Percentiles rank a stretch among this genome's conserved stretches.
Evolutionary conservation across 2,888 invertebrate genomes (phyloP).

Genomic region (Panzeria rudis): DNA sequence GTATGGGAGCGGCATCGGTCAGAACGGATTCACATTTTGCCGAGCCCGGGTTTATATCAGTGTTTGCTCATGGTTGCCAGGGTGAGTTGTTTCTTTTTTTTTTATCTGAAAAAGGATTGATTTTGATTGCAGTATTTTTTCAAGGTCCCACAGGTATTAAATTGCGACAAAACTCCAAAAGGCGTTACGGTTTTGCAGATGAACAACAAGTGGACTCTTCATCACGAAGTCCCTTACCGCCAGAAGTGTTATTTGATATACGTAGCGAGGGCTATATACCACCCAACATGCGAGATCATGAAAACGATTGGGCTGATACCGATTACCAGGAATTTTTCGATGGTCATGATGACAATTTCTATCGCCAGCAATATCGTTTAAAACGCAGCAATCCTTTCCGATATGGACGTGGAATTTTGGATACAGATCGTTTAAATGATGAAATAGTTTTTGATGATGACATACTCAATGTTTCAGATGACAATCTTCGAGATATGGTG

Average conservation of each 20-base stretch:
- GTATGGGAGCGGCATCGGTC: conserved; percentile 80
- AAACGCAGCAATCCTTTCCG: conserved; percentile 72
- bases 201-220: conserved; percentile 33
- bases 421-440: conserved; percentile 71
- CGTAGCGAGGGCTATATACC: conserved; percentile 75
- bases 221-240: conserved; percentile 31
- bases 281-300: conserved; percentile 64
- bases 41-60: conserved; percentile 93
- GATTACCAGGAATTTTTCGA: conserved; percentile 60
- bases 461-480: conserved; percentile 78
- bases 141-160: conserved; percentile 78
- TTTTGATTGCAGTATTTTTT: not conserved
- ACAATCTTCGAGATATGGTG: conserved; percentile 79
- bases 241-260: conserved; percentile 77
- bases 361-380: conserved; percentile 74
- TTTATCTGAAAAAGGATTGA: not conserved
- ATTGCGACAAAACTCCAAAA: conserved; percentile 81
- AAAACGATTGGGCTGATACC: conserved; percentile 54
- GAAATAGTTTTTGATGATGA: conserved; percentile 80
- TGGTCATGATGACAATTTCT: conserved; percentile 75
- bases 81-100: conserved; percentile 78
- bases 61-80: conserved; percentile 93
- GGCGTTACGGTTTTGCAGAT: conserved; percentile 78
- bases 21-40: conserved; percentile 93
- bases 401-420: not conserved